Evolutionary conservation across 2,888 invertebrate species (phyloP).

Genomic region (Cantharis lateralis): DNA sequence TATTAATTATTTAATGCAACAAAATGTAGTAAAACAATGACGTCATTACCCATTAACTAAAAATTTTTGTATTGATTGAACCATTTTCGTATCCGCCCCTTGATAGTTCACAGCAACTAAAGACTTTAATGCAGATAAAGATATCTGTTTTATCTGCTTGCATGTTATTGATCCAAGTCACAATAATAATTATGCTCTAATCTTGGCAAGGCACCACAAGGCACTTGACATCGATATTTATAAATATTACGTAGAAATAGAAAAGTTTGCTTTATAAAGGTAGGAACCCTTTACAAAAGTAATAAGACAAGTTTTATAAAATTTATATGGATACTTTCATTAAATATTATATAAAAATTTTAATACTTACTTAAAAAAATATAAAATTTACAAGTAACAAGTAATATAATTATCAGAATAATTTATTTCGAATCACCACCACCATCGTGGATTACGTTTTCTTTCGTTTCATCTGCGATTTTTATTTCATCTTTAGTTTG

Average conservation of each 20-base stretch:
- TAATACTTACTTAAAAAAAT: background rate
- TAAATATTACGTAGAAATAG: background rate
- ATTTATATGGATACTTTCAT: background rate
- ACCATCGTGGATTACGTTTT: background rate
- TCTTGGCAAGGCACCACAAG: background rate
- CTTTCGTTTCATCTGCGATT: background rate
- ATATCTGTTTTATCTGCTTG: background rate
- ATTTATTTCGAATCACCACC: background rate
- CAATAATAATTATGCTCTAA: background rate
- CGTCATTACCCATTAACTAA: slow-evolving; percentile 36
- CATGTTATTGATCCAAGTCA: background rate
- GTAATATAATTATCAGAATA: background rate
- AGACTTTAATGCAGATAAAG: background rate
- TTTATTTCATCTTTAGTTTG: background rate
- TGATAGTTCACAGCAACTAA: background rate
- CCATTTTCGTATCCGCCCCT: slow-evolving; percentile 16
- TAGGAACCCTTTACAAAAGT: background rate
- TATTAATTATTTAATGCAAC: slow-evolving; percentile 19
- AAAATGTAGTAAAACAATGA: slow-evolving; percentile 37
- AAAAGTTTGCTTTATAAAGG: background rate
- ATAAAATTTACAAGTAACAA: background rate
- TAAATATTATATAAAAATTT: background rate
- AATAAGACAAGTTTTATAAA: background rate
- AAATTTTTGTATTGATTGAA: slow-evolving; percentile 40
- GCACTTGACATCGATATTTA: background rate